A percentile compares a stretch with the other conserved stretches of the same genome.
phyloP scores from a whole-genome alignment of 2,113 vertebrate genomes.

The Sterrhoptilus dennistouni region DNA sequence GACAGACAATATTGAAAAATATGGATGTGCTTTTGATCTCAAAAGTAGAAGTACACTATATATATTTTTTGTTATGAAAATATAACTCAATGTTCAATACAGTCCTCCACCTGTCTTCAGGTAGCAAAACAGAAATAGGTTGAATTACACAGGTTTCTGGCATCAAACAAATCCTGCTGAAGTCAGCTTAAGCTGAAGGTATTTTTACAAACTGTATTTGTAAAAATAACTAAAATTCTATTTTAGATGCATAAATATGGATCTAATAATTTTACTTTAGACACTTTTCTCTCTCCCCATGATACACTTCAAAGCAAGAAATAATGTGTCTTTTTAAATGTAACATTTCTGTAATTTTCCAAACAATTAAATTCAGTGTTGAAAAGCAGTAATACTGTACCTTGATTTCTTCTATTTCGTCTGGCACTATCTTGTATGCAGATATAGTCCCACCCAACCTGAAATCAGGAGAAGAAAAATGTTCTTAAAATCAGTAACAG shows the following conservation, averaged over 20 bases:
- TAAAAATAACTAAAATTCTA: neutral
- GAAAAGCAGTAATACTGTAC: constrained; percentile 77
- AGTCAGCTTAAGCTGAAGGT: neutral
- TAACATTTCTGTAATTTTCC: neutral
- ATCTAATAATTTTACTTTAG: neutral
- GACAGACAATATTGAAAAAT: neutral
- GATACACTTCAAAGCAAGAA: neutral
- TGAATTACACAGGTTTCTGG: neutral
- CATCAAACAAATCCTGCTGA: neutral
- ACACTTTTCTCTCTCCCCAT: neutral
- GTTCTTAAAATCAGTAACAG: constrained; percentile 54
- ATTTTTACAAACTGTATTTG: neutral
- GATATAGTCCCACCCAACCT: constrained; percentile 97
- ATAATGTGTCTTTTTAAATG: neutral
- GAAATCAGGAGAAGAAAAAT: constrained; percentile 76
- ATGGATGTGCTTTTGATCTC: neutral
- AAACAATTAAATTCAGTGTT: neutral
- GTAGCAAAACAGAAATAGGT: neutral
- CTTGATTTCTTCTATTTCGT: constrained; percentile 99
- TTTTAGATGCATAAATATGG: neutral
- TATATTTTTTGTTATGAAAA: neutral
- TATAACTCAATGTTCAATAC: neutral
- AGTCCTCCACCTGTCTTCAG: neutral
- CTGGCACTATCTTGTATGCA: constrained; percentile 98
- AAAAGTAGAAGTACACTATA: neutral